Conservation (phyloP, 2,113 vertebrate genomes). For the Odontesthes bonariensis region DNA sequence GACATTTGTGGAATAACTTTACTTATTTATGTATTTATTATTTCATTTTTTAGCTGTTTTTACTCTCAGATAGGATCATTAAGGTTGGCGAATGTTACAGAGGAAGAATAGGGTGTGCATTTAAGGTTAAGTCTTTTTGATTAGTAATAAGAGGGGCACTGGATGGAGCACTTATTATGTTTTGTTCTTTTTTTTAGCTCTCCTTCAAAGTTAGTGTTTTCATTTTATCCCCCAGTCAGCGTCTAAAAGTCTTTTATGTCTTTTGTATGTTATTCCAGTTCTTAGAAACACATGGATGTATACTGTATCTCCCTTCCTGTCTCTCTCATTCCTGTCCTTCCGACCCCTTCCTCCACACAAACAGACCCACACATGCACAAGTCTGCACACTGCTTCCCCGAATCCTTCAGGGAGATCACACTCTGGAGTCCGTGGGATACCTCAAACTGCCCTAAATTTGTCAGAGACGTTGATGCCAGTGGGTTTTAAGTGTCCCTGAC, state of each 20-base stretch:
- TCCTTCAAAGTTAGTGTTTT: conserved; percentile 71
- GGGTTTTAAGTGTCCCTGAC: conserved; percentile 69
- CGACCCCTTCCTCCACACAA: conserved; percentile 46
- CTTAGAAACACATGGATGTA: conserved; percentile 61
- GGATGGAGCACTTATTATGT: conserved; percentile 82
- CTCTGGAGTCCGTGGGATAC: conserved; percentile 66
- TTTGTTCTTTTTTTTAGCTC: conserved; percentile 57
- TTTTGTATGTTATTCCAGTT: conserved; percentile 79
- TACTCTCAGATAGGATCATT: neutral
- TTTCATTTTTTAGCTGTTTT: neutral
- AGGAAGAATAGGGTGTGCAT: conserved; percentile 38
- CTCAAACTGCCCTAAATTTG: conserved; percentile 80
- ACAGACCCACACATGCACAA: conserved; percentile 47
- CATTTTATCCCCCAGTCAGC: conserved; percentile 73
- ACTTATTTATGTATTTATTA: neutral
- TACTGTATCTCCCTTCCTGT: conserved; percentile 53
- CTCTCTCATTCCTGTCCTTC: conserved; percentile 58
- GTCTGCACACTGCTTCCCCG: conserved; percentile 45
- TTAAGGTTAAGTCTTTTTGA: conserved; percentile 50
- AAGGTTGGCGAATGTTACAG: conserved; percentile 18
- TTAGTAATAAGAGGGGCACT: conserved; percentile 81
- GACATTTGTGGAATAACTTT: conserved; percentile 39
- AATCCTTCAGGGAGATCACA: conserved; percentile 46
- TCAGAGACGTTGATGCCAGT: conserved; percentile 72
- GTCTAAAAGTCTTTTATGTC: conserved; percentile 79